A percentile compares a stretch with the other conserved stretches of the same genome.
phyloP scores from a whole-genome alignment of 1,140 invertebrate genomes.

The Rhyacophila brunnea region DNA sequence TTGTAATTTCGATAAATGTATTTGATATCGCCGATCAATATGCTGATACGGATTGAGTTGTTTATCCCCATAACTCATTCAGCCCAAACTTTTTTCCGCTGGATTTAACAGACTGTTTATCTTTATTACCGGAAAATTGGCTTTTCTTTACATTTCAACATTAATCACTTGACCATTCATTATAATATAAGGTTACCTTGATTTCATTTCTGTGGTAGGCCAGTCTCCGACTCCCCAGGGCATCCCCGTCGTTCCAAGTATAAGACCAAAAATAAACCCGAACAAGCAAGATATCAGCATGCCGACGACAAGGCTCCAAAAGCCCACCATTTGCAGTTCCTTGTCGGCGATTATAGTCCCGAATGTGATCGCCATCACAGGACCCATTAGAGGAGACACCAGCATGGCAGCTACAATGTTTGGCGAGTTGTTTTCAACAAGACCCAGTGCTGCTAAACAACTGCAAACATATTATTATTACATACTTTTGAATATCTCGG shows the following conservation, averaged over 20 bases:
- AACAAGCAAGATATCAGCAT: conserved; percentile 71
- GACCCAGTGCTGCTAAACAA: conserved; percentile 58
- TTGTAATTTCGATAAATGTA: too few species aligned
- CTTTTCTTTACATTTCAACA: too few species aligned
- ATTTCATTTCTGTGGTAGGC: conserved; percentile 82
- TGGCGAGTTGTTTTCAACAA: conserved; percentile 67
- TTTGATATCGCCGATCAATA: too few species aligned
- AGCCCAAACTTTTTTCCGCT: too few species aligned
- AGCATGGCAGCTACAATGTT: conserved; percentile 85
- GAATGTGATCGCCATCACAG: conserved; percentile 83
- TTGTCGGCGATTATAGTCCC: conserved; percentile 76
- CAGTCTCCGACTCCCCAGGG: conserved; percentile 75
- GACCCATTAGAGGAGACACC: conserved; percentile 85
- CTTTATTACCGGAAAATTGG: too few species aligned
- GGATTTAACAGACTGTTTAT: too few species aligned
- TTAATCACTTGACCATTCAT: too few species aligned
- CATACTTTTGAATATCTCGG: not conserved
- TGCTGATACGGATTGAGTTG: too few species aligned
- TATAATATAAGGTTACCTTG: conserved; percentile 60
- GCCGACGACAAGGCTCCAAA: conserved; percentile 67
- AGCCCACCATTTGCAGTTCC: conserved; percentile 60
- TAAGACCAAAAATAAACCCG: conserved; percentile 77
- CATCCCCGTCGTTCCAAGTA: conserved; percentile 70
- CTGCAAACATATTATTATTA: conserved; percentile 37
- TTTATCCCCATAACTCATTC: too few species aligned